Conservation (phyloP, 2,888 invertebrate genomes). For the Synanthedon myopaeformis region DNA sequence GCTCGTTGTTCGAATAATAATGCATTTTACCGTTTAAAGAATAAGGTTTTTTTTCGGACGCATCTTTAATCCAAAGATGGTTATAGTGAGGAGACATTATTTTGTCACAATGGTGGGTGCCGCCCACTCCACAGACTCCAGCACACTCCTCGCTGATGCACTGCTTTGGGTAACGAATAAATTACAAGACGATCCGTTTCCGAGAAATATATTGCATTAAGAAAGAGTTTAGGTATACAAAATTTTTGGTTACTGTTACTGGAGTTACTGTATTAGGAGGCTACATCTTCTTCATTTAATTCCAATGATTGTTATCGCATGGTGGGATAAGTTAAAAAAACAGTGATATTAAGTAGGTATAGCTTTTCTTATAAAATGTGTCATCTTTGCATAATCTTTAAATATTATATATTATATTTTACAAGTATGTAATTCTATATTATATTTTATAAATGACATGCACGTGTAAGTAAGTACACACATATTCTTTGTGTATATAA, state of each 20-base stretch:
- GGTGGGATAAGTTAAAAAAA: too few species aligned
- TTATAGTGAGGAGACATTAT: slow-evolving; percentile 64
- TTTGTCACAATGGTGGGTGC: slow-evolving; percentile 68
- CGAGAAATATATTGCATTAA: slow-evolving; percentile 36
- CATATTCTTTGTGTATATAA: too few species aligned
- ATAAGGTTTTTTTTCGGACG: slow-evolving; percentile 42
- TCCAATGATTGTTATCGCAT: too few species aligned
- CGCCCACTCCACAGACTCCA: slow-evolving; percentile 60
- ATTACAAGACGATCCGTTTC: slow-evolving; percentile 48
- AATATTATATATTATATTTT: too few species aligned
- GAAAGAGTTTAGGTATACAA: slow-evolving; percentile 13
- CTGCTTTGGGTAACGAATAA: slow-evolving; percentile 66
- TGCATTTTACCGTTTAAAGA: slow-evolving; percentile 21
- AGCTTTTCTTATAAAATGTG: too few species aligned
- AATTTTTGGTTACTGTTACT: neutral
- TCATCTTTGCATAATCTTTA: too few species aligned
- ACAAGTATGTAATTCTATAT: too few species aligned
- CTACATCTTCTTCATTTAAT: too few species aligned
- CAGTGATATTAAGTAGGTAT: too few species aligned
- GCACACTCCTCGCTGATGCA: slow-evolving; percentile 62
- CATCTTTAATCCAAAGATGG: slow-evolving; percentile 28
- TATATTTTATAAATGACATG: too few species aligned
- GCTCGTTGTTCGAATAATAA: slow-evolving; percentile 18
- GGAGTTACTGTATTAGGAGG: too few species aligned
- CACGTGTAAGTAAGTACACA: too few species aligned